Percentiles rank a stretch among this genome's conserved stretches.
Conservation (phyloP, 2,888 invertebrate species). For the Sesamia inferens region DNA sequence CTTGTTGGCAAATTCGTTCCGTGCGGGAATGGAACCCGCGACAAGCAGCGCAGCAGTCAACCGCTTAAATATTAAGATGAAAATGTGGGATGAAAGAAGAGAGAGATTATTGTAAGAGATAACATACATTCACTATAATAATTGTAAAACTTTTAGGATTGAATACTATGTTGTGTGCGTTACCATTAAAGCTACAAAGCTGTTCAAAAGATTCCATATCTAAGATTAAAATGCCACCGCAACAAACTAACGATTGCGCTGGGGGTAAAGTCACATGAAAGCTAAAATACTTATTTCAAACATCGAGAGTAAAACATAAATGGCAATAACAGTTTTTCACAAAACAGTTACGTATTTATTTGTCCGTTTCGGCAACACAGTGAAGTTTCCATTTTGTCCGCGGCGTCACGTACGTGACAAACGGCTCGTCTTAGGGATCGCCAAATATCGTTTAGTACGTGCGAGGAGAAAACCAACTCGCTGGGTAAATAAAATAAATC, state of each 20-base stretch:
- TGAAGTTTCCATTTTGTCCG: conserved; percentile 87
- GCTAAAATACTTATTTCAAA: conserved; percentile 50
- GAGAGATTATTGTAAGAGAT: conserved; percentile 35
- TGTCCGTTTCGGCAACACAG: conserved; percentile 84
- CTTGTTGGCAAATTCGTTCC: too few relatives aligned
- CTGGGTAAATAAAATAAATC: conserved; percentile 89
- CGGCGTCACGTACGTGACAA: conserved; percentile 89
- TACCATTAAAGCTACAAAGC: conserved; percentile 58
- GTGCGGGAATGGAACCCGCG: too few relatives aligned
- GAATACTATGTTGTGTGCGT: conserved; percentile 55
- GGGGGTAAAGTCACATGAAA: conserved; percentile 12
- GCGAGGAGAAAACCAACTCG: conserved; percentile 87
- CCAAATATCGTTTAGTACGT: conserved; percentile 90
- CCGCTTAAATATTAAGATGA: too few relatives aligned
- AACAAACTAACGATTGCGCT: conserved; percentile 24
- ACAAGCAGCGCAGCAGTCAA: too few relatives aligned
- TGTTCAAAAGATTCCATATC: conserved; percentile 43
- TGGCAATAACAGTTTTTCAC: conserved; percentile 75
- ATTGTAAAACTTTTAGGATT: conserved; percentile 51
- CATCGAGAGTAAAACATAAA: conserved; percentile 63
- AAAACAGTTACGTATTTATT: conserved; percentile 86
- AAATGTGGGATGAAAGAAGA: background rate
- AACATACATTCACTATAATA: conserved; percentile 42
- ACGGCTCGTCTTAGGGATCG: conserved; percentile 89
- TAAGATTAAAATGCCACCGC: conserved; percentile 36